phyloP scores from a whole-genome alignment of 2,113 vertebrate species.

The Ptilonorhynchus violaceus region DNA sequence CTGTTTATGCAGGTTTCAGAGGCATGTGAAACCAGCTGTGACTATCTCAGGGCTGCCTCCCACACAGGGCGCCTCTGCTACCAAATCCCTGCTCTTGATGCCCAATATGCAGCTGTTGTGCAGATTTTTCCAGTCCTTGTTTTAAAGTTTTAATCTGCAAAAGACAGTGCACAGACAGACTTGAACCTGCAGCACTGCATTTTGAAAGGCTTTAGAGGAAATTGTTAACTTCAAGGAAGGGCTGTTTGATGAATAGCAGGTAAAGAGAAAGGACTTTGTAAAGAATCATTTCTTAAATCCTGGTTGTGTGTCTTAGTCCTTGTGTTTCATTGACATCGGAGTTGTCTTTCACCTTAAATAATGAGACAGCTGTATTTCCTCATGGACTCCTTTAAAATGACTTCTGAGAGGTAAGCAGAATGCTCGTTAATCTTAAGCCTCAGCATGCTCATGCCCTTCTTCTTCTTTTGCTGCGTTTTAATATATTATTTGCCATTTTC shows the following conservation, averaged over 20 bases:
- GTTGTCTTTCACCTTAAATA: neutral
- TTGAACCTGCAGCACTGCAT: neutral
- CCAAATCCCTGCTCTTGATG: neutral
- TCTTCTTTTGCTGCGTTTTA: neutral
- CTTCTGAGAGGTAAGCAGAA: neutral
- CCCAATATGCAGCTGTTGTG: neutral
- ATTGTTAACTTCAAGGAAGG: neutral
- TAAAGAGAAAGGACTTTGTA: neutral
- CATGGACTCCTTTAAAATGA: neutral
- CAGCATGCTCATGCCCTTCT: neutral
- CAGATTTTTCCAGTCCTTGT: neutral
- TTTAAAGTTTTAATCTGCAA: neutral
- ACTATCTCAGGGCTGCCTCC: neutral
- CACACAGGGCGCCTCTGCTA: accelerated
- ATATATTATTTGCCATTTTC: neutral
- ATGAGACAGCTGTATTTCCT: neutral
- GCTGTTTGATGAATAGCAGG: neutral
- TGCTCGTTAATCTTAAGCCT: neutral
- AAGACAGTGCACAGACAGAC: neutral
- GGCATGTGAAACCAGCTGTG: neutral
- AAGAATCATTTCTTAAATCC: neutral
- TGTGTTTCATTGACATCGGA: neutral
- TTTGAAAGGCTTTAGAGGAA: neutral
- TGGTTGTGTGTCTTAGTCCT: neutral
- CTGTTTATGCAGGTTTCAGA: neutral